phyloP scores from a whole-genome alignment of 1,140 invertebrate species.

The Vanessa atalanta region DNA sequence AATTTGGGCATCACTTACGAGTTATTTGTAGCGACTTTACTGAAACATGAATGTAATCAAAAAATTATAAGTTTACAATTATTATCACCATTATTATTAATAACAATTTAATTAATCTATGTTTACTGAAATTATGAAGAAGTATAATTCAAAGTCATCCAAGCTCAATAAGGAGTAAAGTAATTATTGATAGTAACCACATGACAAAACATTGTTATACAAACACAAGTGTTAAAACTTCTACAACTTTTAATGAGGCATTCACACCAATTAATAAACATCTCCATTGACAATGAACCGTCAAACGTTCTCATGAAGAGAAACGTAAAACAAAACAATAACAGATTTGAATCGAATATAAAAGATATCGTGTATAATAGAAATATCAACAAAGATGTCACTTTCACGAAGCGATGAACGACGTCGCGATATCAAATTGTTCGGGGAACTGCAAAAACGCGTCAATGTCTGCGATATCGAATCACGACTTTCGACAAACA shows the following conservation, averaged over 20 bases:
- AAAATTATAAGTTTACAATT: too few species aligned
- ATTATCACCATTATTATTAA: too few species aligned
- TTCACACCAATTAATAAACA: slow-evolving; percentile 15
- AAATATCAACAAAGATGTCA: slow-evolving; percentile 63
- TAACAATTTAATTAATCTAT: too few species aligned
- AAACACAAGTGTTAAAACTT: neutral
- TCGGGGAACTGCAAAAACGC: slow-evolving; percentile 52
- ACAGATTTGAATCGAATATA: slow-evolving; percentile 44
- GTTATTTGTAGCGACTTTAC: neutral
- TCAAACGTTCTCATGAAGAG: slow-evolving; percentile 42
- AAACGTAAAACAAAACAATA: slow-evolving; percentile 48
- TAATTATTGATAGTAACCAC: neutral
- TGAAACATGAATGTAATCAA: neutral
- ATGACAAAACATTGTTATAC: neutral
- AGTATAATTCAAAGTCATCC: neutral
- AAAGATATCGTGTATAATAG: slow-evolving; percentile 50
- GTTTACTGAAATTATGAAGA: too few species aligned
- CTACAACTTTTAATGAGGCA: slow-evolving; percentile 3
- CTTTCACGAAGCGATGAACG: slow-evolving; percentile 54
- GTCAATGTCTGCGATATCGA: slow-evolving; percentile 52
- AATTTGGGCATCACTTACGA: neutral
- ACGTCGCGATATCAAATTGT: slow-evolving; percentile 54
- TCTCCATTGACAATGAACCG: slow-evolving; percentile 23
- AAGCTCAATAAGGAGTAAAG: neutral
- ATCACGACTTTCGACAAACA: slow-evolving; percentile 65